Evolutionary conservation across 1,140 invertebrate genomes (phyloP).

Genomic region (Drosophila littoralis): DNA sequence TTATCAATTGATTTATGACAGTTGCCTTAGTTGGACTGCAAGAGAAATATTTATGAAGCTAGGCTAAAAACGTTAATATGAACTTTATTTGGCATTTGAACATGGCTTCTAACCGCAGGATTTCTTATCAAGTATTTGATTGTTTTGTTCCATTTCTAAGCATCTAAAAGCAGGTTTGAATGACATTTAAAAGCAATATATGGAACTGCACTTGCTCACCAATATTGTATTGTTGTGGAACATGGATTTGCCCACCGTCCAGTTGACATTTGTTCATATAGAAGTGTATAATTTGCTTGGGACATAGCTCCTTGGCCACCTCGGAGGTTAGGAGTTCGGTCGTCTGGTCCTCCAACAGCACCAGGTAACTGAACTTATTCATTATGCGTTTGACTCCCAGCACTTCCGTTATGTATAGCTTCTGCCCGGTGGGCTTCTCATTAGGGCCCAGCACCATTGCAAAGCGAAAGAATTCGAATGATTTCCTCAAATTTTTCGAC

Average conservation of each 20-base stretch:
- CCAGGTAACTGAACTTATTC: not conserved
- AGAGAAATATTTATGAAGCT: no score
- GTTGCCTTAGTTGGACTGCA: not conserved
- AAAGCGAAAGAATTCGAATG: not conserved
- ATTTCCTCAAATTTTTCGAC: not conserved
- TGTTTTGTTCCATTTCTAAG: no score
- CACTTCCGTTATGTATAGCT: not conserved
- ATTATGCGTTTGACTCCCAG: not conserved
- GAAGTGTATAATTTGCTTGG: not conserved
- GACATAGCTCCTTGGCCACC: not conserved
- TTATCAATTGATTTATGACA: conserved; percentile 38
- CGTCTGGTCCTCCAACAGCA: not conserved
- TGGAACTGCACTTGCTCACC: not conserved
- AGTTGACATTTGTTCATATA: not conserved
- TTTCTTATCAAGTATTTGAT: no score
- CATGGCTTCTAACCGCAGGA: no score
- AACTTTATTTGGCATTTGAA: no score
- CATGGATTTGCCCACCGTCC: not conserved
- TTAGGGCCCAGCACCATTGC: not conserved
- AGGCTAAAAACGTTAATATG: no score
- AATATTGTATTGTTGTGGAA: conserved; percentile 4
- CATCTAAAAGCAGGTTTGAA: no score
- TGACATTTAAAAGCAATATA: not conserved
- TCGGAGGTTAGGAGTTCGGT: not conserved
- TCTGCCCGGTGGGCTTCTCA: not conserved